These are phyloP conservation scores for Luperina testacea DNA, from an alignment of 2,888 invertebrate genomes.

Conservation along the genomic window DNA sequence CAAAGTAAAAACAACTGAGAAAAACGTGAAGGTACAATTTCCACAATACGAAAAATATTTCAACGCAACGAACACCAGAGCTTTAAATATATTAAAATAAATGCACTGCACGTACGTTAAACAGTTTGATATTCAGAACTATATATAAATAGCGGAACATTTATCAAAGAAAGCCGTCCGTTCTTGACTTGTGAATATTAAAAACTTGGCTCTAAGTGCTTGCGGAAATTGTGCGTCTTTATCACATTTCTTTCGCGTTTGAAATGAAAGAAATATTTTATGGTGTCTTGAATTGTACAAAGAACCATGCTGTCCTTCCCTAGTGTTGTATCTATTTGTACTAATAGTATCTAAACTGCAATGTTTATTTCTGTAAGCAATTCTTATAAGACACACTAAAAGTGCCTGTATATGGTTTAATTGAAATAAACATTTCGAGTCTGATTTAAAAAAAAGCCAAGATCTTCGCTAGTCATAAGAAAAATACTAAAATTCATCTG, in stretches of 20 bases:
- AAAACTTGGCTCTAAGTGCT: slow-evolving; percentile 38
- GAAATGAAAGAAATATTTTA: slow-evolving; percentile 33
- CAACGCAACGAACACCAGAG: neutral
- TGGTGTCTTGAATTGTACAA: neutral
- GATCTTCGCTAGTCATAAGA: neutral
- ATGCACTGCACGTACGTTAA: neutral
- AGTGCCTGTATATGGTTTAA: neutral
- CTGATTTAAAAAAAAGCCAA: neutral
- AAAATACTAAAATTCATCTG: slow-evolving; percentile 4
- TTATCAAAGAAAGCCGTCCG: slow-evolving; percentile 26
- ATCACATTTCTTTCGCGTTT: slow-evolving; percentile 23
- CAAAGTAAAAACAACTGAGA: neutral
- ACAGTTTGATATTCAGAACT: neutral
- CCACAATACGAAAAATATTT: neutral
- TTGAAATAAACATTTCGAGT: neutral
- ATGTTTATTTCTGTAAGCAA: neutral
- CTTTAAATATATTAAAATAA: neutral
- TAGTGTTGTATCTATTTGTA: neutral
- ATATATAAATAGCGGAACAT: slow-evolving; percentile 30
- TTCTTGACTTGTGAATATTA: slow-evolving; percentile 44
- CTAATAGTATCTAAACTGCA: neutral
- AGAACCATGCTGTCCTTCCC: neutral
- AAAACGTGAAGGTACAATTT: neutral
- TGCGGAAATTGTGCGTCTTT: slow-evolving; percentile 34
- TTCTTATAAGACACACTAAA: neutral